These are phyloP conservation scores for Linyphia triangularis DNA, from an alignment of 2,888 invertebrate species.

Conservation along the genomic window DNA sequence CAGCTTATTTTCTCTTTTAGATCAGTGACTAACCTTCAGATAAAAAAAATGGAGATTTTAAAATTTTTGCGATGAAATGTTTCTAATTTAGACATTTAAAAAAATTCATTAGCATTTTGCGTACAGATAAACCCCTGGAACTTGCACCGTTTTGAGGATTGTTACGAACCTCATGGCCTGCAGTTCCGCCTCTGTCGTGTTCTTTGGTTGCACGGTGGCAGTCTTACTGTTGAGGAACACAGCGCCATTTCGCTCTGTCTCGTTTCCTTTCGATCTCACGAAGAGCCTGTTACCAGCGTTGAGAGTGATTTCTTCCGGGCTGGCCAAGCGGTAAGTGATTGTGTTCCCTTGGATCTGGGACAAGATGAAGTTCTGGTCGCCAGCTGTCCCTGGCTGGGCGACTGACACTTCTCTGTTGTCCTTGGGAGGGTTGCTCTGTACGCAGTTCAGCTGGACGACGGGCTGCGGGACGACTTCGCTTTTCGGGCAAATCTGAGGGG, in stretches of 20 bases:
- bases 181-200: neutral
- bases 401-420: neutral
- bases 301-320: constrained; percentile 16
- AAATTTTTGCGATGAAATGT: no score
- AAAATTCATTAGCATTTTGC: no score
- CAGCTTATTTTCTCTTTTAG: no score
- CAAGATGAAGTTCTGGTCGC: constrained; percentile 35
- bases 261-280: constrained; percentile 37
- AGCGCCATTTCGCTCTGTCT: constrained; percentile 53
- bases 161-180: no score
- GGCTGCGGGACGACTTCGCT: constrained; percentile 53
- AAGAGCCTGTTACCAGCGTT: constrained; percentile 32
- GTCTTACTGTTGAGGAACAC: constrained; percentile 26
- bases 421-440: constrained; percentile 75
- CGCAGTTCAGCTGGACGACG: constrained; percentile 77
- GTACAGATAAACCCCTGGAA: no score
- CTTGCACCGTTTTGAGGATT: no score
- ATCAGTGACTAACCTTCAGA: no score
- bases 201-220: constrained; percentile 1
- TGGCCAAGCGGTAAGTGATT: constrained; percentile 22
- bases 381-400: neutral
- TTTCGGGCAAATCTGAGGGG: no score
- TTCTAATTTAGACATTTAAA: no score
- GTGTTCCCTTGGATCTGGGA: constrained; percentile 61
- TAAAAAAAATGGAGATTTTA: no score